Evolutionary conservation across 2,888 invertebrate species (phyloP).

Genomic region (Calliphora vomitoria): DNA sequence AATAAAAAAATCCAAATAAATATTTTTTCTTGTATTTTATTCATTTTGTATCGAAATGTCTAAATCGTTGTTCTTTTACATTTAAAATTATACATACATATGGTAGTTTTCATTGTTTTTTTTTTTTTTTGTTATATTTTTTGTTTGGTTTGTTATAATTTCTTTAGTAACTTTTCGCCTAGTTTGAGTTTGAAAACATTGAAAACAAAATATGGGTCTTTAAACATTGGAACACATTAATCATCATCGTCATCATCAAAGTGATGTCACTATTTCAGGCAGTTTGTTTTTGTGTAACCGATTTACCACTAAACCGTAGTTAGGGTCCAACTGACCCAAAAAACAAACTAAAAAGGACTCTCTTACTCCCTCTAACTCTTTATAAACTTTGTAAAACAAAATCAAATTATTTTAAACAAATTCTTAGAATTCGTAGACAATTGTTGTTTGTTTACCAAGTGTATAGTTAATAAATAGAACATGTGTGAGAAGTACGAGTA

Average conservation of each 20-base stretch:
- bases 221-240: constrained; percentile 55
- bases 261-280: neutral
- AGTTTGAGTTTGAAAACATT: constrained; percentile 71
- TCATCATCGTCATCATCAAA: neutral
- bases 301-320: neutral
- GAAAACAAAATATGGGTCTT: constrained; percentile 34
- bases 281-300: constrained; percentile 6
- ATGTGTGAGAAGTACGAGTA: neutral
- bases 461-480: neutral
- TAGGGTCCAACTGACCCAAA: neutral
- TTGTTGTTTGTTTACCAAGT: constrained; percentile 42
- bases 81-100: constrained; percentile 59
- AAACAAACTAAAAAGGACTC: constrained; percentile 31
- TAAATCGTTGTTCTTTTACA: constrained; percentile 58
- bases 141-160: constrained; percentile 9
- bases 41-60: constrained; percentile 71
- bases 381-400: constrained; percentile 38
- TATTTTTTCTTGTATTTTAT: constrained; percentile 29
- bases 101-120: constrained; percentile 22
- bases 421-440: constrained; percentile 60
- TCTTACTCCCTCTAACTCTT: constrained; percentile 24
- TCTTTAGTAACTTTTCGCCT: constrained; percentile 66
- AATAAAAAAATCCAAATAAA: neutral
- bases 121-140: constrained; percentile 20
- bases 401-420: constrained; percentile 54